phyloP scores from a whole-genome alignment of 2,113 vertebrate species.

The Chaetodon auriga region DNA sequence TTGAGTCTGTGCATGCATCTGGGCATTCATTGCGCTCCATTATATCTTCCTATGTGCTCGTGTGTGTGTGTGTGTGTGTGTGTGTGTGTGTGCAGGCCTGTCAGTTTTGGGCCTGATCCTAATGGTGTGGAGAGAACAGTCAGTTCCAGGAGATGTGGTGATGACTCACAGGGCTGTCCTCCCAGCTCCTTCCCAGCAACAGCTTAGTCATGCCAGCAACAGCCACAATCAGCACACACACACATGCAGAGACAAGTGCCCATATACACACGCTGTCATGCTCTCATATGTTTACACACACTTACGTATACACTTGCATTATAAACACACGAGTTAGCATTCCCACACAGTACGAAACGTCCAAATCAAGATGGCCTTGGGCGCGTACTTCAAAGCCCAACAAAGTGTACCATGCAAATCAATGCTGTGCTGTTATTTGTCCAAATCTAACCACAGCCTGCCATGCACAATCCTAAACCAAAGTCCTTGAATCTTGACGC shows the following conservation, averaged over 20 bases:
- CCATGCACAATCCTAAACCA: constrained; percentile 43
- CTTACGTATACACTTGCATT: neutral
- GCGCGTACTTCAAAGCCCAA: constrained; percentile 41
- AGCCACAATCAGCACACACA: constrained; percentile 65
- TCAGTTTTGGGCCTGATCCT: constrained; percentile 71
- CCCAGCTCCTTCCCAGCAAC: constrained; percentile 85
- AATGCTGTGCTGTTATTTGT: constrained; percentile 20
- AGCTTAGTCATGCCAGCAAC: constrained; percentile 81
- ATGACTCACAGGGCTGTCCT: constrained; percentile 83
- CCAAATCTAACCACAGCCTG: neutral
- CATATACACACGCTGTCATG: constrained; percentile 10
- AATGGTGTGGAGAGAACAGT: constrained; percentile 76
- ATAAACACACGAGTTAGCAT: constrained; percentile 27
- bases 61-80: constrained; percentile 24
- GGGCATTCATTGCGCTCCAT: constrained; percentile 19
- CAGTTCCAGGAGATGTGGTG: constrained; percentile 83
- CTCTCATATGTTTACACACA: constrained; percentile 23
- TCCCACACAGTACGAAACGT: constrained; percentile 15
- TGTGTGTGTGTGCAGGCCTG: constrained; percentile 45
- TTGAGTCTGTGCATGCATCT: constrained; percentile 41
- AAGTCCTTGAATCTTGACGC: neutral
- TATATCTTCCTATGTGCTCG: constrained; percentile 14
- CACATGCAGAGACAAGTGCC: constrained; percentile 16
- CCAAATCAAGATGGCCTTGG: constrained; percentile 11
- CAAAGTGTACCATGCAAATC: constrained; percentile 28